phyloP scores from a whole-genome alignment of 2,888 invertebrate genomes.

The Psylliodes chrysocephalus region DNA sequence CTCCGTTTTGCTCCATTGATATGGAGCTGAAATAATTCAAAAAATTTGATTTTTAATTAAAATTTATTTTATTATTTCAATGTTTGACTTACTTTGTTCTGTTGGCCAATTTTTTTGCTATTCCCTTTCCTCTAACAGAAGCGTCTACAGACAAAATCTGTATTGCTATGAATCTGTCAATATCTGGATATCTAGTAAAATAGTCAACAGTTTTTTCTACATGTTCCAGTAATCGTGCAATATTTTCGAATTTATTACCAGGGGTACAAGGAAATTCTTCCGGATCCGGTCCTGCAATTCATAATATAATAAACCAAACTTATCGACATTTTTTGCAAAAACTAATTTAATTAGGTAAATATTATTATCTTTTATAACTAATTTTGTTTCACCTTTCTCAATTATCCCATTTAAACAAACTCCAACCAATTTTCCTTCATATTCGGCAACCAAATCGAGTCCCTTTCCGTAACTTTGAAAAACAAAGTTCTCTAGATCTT shows the following conservation, averaged over 20 bases:
- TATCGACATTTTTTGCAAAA: too few relatives aligned
- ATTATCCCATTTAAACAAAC: constrained; percentile 49
- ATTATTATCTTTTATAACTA: neutral
- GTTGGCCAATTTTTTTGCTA: constrained; percentile 7
- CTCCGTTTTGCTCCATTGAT: too few relatives aligned
- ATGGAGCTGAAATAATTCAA: too few relatives aligned
- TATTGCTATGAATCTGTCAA: constrained; percentile 57
- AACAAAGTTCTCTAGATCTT: constrained; percentile 74
- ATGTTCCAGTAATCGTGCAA: constrained; percentile 69
- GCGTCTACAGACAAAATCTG: constrained; percentile 18
- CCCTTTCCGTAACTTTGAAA: constrained; percentile 68
- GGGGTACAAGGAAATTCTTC: constrained; percentile 39
- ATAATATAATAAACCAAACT: too few relatives aligned
- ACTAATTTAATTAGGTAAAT: too few relatives aligned
- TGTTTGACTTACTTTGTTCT: constrained; percentile 3
- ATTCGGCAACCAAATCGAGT: constrained; percentile 71
- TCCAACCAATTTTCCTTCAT: constrained; percentile 67
- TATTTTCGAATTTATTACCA: constrained; percentile 73
- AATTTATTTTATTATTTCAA: too few relatives aligned
- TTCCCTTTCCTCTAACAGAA: constrained; percentile 19
- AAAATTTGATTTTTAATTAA: too few relatives aligned
- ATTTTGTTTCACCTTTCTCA: neutral
- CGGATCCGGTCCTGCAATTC: neutral
- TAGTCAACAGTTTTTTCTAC: constrained; percentile 69
- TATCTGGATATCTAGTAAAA: constrained; percentile 69